Conservation (phyloP, 2,888 invertebrate genomes). For the Cordylochernes scorpioides region DNA sequence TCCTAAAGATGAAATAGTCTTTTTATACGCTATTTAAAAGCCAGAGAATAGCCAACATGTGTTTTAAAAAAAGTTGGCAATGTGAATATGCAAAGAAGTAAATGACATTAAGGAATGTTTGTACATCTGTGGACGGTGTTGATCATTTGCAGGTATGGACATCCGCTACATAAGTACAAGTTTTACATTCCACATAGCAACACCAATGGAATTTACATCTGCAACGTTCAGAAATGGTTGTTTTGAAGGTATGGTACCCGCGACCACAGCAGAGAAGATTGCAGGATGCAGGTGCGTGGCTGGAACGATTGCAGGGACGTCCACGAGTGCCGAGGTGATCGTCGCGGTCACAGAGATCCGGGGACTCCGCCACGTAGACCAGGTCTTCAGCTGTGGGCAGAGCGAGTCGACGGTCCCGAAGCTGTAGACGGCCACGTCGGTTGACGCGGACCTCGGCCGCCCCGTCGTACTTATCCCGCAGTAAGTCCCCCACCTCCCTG, state of each 20-base stretch:
- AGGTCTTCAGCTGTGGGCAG: constrained; percentile 68
- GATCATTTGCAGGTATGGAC: constrained; percentile 62
- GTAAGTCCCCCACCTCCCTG: constrained; percentile 46
- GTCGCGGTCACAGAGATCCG: constrained; percentile 63
- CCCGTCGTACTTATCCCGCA: constrained; percentile 70
- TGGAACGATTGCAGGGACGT: constrained; percentile 21
- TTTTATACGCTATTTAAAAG: no score
- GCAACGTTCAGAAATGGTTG: constrained; percentile 48
- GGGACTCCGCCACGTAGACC: constrained; percentile 74
- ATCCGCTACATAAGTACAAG: constrained; percentile 45
- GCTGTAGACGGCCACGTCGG: constrained; percentile 50
- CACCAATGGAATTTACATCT: constrained; percentile 91
- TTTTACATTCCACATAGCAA: constrained; percentile 71
- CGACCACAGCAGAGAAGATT: constrained; percentile 67
- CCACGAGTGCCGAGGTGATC: constrained; percentile 38
- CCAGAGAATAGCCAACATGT: no score
- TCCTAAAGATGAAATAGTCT: no score
- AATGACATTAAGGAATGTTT: no score
- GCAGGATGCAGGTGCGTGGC: constrained; percentile 43
- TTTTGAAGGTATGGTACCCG: constrained; percentile 55
- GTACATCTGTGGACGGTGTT: no score
- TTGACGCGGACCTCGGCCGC: constrained; percentile 74
- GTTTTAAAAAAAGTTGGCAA: no score
- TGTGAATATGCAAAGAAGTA: no score
- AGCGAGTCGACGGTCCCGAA: constrained; percentile 47